Evolutionary conservation across 2,113 vertebrate species (phyloP).

Genomic region (Nerophis ophidion): DNA sequence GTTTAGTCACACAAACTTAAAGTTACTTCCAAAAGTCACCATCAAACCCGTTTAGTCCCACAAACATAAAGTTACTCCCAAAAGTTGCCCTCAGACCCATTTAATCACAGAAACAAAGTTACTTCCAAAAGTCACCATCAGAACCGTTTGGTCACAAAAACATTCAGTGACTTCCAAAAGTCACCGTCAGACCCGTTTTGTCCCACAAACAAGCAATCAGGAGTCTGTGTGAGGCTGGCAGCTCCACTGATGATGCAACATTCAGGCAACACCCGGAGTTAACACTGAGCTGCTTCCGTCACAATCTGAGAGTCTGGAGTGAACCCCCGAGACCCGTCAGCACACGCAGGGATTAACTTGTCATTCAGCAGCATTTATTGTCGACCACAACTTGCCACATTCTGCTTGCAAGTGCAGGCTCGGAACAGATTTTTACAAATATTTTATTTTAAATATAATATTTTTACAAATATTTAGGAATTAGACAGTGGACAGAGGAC

Average conservation of each 20-base stretch:
- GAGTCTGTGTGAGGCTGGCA: slow-evolving; percentile 45
- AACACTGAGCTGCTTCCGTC: slow-evolving; percentile 67
- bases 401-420: slow-evolving; percentile 40
- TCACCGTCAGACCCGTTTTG: background rate
- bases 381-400: slow-evolving; percentile 36
- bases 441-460: no score
- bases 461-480: slow-evolving; percentile 45
- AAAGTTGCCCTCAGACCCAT: no score
- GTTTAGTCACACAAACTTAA: no score
- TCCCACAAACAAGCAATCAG: slow-evolving; percentile 13
- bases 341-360: slow-evolving; percentile 45
- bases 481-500: no score
- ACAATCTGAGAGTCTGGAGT: slow-evolving; percentile 52
- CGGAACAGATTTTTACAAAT: slow-evolving; percentile 40
- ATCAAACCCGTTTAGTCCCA: no score
- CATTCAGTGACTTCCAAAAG: background rate
- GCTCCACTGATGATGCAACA: slow-evolving; percentile 65
- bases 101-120: no score
- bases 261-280: slow-evolving; percentile 57
- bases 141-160: background rate
- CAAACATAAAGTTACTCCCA: no score
- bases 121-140: no score
- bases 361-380: slow-evolving; percentile 26
- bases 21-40: no score
- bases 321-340: slow-evolving; percentile 37